Conservation (phyloP, 23 tunicate species). For the Trididemnum clinides region DNA sequence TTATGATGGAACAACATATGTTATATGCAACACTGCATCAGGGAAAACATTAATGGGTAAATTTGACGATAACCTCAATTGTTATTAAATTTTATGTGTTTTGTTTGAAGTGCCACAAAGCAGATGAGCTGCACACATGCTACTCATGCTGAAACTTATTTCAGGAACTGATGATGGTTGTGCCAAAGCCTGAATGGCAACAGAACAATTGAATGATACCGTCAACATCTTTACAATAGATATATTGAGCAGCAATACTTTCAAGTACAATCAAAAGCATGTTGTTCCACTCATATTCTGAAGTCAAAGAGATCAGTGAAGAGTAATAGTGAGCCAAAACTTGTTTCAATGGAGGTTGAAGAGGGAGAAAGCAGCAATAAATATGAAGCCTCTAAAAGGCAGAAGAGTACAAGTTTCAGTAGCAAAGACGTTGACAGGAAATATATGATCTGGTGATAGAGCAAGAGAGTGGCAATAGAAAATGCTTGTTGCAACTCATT, state of each 20-base stretch:
- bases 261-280: not conserved
- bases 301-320: not conserved
- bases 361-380: not conserved
- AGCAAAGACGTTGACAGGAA: not conserved
- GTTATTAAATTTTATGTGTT: too few relatives aligned
- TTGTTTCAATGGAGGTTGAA: not conserved
- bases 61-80: not conserved
- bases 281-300: not conserved
- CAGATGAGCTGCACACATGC: too few relatives aligned
- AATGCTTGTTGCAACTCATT: not conserved
- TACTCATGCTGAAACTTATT: not conserved
- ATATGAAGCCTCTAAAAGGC: not conserved
- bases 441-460: not conserved
- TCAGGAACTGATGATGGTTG: not conserved
- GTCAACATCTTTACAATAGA: not conserved
- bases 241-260: not conserved
- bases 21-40: not conserved
- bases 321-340: not conserved
- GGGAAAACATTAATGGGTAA: not conserved
- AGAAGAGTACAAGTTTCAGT: not conserved
- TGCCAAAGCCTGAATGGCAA: not conserved
- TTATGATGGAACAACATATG: not conserved
- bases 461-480: not conserved
- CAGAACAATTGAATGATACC: not conserved
- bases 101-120: too few relatives aligned